Evolutionary conservation across 1,140 invertebrate genomes (phyloP).

Genomic region (Dendroctonus ponderosae): DNA sequence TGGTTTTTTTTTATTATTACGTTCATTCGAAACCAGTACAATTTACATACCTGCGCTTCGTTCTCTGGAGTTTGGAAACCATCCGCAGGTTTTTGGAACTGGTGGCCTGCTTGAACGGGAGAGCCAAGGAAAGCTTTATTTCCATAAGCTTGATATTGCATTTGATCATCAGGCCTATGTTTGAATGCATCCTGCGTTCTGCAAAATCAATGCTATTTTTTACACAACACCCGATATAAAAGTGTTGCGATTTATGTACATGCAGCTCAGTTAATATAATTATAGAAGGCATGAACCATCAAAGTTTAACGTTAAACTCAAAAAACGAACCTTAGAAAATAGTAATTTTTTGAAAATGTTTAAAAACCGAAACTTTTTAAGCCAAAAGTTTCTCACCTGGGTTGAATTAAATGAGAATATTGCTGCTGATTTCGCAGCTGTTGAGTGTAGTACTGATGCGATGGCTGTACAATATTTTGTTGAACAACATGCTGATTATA

Average conservation of each 20-base stretch:
- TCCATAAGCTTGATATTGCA: constrained; percentile 44
- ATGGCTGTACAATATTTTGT: constrained; percentile 53
- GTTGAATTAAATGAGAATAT: constrained; percentile 48
- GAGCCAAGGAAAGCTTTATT: constrained; percentile 7
- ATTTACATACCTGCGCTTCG: neutral
- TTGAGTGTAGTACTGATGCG: constrained; percentile 46
- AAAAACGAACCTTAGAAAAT: neutral
- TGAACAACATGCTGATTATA: constrained; percentile 61
- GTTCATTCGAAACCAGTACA: too few relatives aligned
- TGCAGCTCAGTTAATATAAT: too few relatives aligned
- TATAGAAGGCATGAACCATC: too few relatives aligned
- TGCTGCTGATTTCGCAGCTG: constrained; percentile 49
- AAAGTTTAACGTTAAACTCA: too few relatives aligned
- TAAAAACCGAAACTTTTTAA: neutral
- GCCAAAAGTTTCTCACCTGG: constrained; percentile 3
- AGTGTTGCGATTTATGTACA: too few relatives aligned
- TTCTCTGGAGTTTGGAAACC: constrained; percentile 9
- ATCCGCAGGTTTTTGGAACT: neutral
- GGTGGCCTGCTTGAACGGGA: neutral
- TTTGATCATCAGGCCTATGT: constrained; percentile 50
- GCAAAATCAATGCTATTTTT: neutral
- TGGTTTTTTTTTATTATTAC: too few relatives aligned
- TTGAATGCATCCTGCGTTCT: constrained; percentile 49
- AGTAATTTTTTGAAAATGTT: neutral
- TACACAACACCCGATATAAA: too few relatives aligned